phyloP scores from a whole-genome alignment of 2,797 vertebrate species.

The Carapus acus region DNA sequence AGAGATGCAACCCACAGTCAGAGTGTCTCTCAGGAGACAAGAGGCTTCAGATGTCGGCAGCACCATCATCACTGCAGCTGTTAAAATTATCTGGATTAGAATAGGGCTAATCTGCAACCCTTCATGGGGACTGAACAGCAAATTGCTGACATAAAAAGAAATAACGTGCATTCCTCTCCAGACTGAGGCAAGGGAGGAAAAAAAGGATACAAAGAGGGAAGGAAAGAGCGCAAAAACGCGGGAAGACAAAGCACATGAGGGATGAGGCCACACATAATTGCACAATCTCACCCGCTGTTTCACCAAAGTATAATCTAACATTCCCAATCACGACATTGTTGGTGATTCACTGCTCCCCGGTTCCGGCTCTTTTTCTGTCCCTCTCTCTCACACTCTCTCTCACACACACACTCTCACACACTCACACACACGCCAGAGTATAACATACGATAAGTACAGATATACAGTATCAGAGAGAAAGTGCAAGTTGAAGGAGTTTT shows the following conservation, averaged over 20 bases:
- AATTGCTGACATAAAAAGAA: slow-evolving; percentile 62
- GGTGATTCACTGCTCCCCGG: slow-evolving; percentile 48
- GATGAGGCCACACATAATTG: slow-evolving; percentile 35
- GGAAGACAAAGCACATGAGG: slow-evolving; percentile 26
- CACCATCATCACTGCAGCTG: slow-evolving; percentile 68
- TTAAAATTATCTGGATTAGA: slow-evolving; percentile 71
- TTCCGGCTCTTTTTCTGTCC: too few relatives aligned
- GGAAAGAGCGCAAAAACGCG: slow-evolving; percentile 52
- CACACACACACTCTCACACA: slow-evolving; percentile 26
- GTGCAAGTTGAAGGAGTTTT: slow-evolving; percentile 39
- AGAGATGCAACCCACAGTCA: slow-evolving; percentile 69
- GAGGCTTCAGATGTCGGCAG: slow-evolving; percentile 66
- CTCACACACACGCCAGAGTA: not conserved
- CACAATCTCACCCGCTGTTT: slow-evolving; percentile 53
- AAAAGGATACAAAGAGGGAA: slow-evolving; percentile 34
- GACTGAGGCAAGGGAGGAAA: slow-evolving; percentile 38
- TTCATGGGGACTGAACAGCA: slow-evolving; percentile 57
- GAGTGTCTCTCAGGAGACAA: slow-evolving; percentile 64
- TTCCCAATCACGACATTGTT: slow-evolving; percentile 68
- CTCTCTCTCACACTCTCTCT: too few relatives aligned
- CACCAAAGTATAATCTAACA: slow-evolving; percentile 67
- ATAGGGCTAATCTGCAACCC: slow-evolving; percentile 68
- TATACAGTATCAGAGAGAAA: slow-evolving; percentile 24
- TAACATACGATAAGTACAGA: slow-evolving; percentile 15
- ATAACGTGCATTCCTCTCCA: slow-evolving; percentile 47